Evolutionary conservation across 2,113 vertebrate species (phyloP), one percentile per base, ranked within the genome.

Genomic region (Crypturellus undulatus): DNA sequence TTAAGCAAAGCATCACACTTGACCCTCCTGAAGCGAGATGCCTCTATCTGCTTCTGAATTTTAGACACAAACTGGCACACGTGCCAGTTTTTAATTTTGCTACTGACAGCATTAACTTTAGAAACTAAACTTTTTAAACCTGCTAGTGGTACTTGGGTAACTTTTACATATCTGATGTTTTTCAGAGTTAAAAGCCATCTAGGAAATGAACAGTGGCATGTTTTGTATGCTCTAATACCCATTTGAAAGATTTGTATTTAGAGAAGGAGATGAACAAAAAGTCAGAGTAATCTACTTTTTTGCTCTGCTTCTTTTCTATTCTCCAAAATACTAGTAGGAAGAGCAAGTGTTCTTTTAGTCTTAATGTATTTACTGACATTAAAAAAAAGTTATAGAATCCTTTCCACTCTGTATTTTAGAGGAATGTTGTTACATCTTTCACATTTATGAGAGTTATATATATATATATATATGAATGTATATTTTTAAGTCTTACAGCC

Each of bases 171-270:
- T 65, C 34, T 76, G 45, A 72, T 34, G 43, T 88, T 96, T 95
- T 93, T 91, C 82, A 79, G 82, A 68, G 52, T 43, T 88, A 40
- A 93, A 70, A 84, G 65, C 30, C 68, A 65, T 22, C 47, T 52
- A n/a, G 6, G 59, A 72, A 77, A 64, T 13, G n/a, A 95, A 64
- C 51, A 75, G 76, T 38, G 56, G 69, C 14, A 3, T 22, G 19
- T 94, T 96, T 96, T 95, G 63, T 91, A 94, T 95, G 88, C 72
- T 91, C 83, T 83, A 91, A 88, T 86, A 87, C 30, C 58, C 69
- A 78, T 92, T 62, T 65, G 32, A 75, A 78, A 95, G 42, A 8
- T 12, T 93, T n/a, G 40, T 91, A 20, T 86, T 94, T 88, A 76
- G 47, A 90, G 47, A 93, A 93, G 26, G 75, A 84, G 36, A 64